Percentiles rank a stretch among this genome's conserved stretches.
Evolutionary conservation across 2,888 invertebrate genomes (phyloP).

Genomic region (Chrysodeixis includens): DNA sequence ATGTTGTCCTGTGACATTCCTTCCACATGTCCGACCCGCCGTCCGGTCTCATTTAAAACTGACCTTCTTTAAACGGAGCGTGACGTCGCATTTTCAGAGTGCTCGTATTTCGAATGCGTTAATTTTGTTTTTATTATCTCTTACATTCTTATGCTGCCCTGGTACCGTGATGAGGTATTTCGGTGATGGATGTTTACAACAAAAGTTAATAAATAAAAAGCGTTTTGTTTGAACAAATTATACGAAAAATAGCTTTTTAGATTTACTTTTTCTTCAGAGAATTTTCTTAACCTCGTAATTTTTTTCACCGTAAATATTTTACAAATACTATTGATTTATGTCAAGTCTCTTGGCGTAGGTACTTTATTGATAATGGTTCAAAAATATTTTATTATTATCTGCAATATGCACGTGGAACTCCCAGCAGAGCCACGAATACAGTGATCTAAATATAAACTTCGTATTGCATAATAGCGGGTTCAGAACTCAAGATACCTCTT

Average conservation of each 20-base stretch:
- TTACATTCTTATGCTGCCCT: conserved; percentile 21
- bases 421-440: not conserved
- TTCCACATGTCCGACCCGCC: conserved; percentile 37
- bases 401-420: too few species aligned
- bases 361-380: too few species aligned
- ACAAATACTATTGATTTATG: too few species aligned
- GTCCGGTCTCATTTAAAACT: conserved; percentile 30
- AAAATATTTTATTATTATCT: too few species aligned
- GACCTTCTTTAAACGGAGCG: conserved; percentile 40
- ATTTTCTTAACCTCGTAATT: too few species aligned
- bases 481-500: not conserved
- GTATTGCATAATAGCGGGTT: not conserved
- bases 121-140: conserved; percentile 34
- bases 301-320: too few species aligned
- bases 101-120: conserved; percentile 28
- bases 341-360: too few species aligned
- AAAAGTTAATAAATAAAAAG: not conserved
- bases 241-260: too few species aligned
- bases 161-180: conserved; percentile 16
- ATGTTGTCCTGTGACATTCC: conserved; percentile 41
- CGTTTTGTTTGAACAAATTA: too few species aligned
- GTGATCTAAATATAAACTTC: conserved; percentile 1
- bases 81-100: conserved; percentile 35
- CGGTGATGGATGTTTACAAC: too few species aligned
- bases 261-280: too few species aligned